Conservation (phyloP, 2,113 vertebrate genomes). For the Dasypus novemcinctus region DNA sequence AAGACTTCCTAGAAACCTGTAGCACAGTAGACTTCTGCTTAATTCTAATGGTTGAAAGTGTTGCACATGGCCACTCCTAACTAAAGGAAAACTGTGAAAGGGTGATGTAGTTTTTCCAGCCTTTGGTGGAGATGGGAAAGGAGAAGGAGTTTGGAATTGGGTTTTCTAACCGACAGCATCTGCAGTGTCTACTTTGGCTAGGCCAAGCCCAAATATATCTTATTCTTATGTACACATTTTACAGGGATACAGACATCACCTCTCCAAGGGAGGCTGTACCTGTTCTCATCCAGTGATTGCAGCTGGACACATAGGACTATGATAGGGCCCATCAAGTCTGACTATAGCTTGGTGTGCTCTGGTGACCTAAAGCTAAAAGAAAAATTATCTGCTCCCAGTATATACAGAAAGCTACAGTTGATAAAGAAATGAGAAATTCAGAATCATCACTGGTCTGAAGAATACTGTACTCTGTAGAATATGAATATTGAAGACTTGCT, state of each 20-base stretch:
- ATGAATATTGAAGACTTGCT: neutral
- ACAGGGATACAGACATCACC: neutral
- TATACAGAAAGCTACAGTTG: neutral
- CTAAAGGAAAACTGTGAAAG: neutral
- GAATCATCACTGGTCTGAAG: neutral
- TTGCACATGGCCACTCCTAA: neutral
- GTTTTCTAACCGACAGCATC: neutral
- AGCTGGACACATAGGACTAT: neutral
- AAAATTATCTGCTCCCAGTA: neutral
- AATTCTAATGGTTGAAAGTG: neutral
- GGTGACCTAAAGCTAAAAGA: neutral
- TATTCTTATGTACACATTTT: neutral
- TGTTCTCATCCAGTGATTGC: neutral
- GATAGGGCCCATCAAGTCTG: neutral
- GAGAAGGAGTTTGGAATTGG: neutral
- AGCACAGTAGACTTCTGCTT: neutral
- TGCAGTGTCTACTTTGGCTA: neutral
- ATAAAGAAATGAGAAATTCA: neutral
- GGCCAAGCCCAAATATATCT: neutral
- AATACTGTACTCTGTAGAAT: neutral
- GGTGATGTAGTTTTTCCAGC: neutral
- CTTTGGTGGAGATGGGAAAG: neutral
- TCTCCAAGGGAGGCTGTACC: neutral
- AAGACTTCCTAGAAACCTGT: neutral
- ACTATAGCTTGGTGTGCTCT: neutral